A percentile compares a stretch with the other conserved stretches of the same genome.
phyloP scores from a whole-genome alignment of 2,888 invertebrate species.

The Tigriopus californicus region DNA sequence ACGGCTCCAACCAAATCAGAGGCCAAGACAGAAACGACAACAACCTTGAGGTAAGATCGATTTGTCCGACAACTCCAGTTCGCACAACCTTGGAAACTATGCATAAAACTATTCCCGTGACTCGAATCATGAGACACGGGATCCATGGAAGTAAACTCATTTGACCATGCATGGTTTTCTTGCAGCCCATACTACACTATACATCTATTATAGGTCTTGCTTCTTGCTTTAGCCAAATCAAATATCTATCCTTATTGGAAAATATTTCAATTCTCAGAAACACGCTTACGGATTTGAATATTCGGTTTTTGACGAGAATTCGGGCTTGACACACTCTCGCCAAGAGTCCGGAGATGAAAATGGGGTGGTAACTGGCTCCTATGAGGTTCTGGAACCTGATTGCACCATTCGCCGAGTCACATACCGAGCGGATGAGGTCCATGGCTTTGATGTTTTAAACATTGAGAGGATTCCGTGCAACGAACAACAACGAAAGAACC shows the following conservation, averaged over 20 bases:
- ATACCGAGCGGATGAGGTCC: conserved; percentile 1
- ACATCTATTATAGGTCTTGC: too few relatives aligned
- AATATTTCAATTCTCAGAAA: not conserved
- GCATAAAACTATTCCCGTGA: not conserved
- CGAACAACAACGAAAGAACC: not conserved
- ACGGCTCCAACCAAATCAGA: not conserved
- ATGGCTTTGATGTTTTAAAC: conserved; percentile 4
- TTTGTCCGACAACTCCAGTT: too few relatives aligned
- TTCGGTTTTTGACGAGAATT: not conserved
- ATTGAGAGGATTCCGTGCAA: not conserved
- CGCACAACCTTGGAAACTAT: too few relatives aligned
- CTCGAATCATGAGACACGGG: not conserved
- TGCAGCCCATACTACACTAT: too few relatives aligned
- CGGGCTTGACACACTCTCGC: conserved; percentile 7
- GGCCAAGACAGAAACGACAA: too few relatives aligned
- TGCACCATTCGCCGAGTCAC: conserved; percentile 4
- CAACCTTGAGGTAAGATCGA: too few relatives aligned
- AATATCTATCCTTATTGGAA: too few relatives aligned
- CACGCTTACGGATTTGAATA: conserved; percentile 6
- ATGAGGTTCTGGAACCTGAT: conserved; percentile 5
- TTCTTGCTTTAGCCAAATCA: too few relatives aligned
- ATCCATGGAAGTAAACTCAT: not conserved
- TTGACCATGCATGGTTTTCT: too few relatives aligned
- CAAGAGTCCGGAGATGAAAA: conserved; percentile 5
- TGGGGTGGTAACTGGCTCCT: not conserved